A percentile compares a stretch with the other conserved stretches of the same genome.
Conservation (phyloP, 2,113 vertebrate genomes). For the Odontesthes bonariensis region DNA sequence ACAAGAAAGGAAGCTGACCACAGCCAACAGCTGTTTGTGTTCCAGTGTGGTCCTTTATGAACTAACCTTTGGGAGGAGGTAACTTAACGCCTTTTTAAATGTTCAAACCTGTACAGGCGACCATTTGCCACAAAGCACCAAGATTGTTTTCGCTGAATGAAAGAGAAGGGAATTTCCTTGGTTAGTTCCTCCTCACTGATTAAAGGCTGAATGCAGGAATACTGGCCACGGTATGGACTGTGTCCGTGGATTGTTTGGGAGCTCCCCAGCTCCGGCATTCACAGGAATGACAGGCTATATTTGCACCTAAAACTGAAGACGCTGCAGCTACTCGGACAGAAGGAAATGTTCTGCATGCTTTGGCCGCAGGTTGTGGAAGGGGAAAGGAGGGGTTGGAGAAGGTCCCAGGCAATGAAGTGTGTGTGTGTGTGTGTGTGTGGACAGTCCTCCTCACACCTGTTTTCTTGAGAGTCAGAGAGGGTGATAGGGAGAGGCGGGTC, state of each 20-base stretch:
- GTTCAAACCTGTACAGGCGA: background rate
- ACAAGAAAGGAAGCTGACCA: too few relatives aligned
- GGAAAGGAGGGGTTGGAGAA: conserved; percentile 44
- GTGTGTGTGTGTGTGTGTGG: conserved; percentile 19
- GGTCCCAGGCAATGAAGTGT: conserved; percentile 25
- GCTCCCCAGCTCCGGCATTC: conserved; percentile 48
- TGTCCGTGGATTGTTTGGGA: conserved; percentile 21
- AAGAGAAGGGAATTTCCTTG: background rate
- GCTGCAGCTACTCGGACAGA: conserved; percentile 58
- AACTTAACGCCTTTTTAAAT: background rate
- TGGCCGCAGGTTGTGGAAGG: conserved; percentile 65
- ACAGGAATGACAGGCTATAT: conserved; percentile 63
- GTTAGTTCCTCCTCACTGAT: background rate
- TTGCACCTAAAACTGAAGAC: conserved; percentile 59
- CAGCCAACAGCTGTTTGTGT: too few relatives aligned
- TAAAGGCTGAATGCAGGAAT: background rate
- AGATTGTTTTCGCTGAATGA: background rate
- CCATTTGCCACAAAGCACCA: background rate
- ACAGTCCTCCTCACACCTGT: conserved; percentile 77
- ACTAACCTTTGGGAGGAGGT: background rate
- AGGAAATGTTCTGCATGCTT: conserved; percentile 78
- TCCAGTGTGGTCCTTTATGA: background rate
- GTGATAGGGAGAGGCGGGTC: conserved; percentile 30
- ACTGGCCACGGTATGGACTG: background rate
- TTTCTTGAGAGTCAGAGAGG: conserved; percentile 53